Conservation (phyloP, 2,113 vertebrate species). For the Peromyscus californicus region DNA sequence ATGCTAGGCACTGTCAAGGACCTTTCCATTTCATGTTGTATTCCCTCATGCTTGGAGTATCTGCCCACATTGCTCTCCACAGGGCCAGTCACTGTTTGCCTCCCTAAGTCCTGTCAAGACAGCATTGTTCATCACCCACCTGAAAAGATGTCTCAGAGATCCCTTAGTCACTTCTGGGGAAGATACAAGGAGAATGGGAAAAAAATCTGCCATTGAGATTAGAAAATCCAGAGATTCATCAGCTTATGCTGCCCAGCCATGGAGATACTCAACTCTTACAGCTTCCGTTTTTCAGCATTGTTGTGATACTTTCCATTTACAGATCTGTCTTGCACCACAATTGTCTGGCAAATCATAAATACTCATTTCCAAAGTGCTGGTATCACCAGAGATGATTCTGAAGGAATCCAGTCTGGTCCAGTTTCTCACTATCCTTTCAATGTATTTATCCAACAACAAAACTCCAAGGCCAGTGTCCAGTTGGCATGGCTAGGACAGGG, state of each 20-base stretch:
- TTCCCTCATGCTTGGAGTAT: not conserved
- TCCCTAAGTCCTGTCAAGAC: not conserved
- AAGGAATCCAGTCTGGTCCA: not conserved
- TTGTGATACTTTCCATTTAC: slow-evolving; percentile 73
- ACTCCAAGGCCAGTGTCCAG: not conserved
- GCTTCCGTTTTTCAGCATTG: slow-evolving; percentile 25
- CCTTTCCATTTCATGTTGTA: not conserved
- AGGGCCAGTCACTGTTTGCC: not conserved
- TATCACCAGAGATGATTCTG: slow-evolving; percentile 25
- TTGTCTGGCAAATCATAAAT: slow-evolving; percentile 70
- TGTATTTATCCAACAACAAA: slow-evolving; percentile 29
- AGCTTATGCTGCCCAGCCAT: slow-evolving; percentile 6
- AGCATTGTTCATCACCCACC: not conserved
- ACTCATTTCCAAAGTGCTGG: slow-evolving; percentile 50
- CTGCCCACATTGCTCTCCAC: not conserved
- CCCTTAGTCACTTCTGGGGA: not conserved
- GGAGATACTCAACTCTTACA: slow-evolving; percentile 63
- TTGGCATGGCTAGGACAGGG: not conserved
- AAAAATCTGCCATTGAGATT: slow-evolving; percentile 69
- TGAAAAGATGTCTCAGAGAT: not conserved
- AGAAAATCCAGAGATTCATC: slow-evolving; percentile 68
- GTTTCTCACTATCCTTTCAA: slow-evolving; percentile 42
- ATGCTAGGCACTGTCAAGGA: not conserved
- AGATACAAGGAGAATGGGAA: not conserved
- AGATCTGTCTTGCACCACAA: slow-evolving; percentile 67